These are phyloP conservation scores for Colius striatus DNA, from an alignment of 2,113 vertebrate genomes.

Conservation along the genomic window DNA sequence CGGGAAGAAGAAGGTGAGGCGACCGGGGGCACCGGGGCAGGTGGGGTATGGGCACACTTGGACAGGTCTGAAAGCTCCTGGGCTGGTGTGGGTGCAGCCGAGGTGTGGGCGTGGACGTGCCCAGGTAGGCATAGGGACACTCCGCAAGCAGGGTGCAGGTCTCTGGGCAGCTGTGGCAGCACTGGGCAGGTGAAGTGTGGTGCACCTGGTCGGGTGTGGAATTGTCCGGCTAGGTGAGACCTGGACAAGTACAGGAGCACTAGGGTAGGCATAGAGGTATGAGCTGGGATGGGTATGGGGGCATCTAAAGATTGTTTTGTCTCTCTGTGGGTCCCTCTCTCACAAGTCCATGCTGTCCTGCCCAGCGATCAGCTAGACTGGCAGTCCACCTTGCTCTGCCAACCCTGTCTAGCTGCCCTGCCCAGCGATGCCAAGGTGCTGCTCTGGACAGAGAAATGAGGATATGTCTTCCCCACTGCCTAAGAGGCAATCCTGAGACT, in stretches of 20 bases:
- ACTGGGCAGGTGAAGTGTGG: neutral
- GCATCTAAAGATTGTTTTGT: neutral
- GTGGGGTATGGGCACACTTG: neutral
- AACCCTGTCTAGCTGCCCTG: neutral
- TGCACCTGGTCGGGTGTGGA: neutral
- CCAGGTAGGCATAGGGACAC: neutral
- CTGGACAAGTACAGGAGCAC: neutral
- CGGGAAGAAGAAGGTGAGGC: conserved; percentile 53
- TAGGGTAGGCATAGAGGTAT: neutral
- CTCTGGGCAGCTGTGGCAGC: neutral
- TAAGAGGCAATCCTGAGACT: neutral
- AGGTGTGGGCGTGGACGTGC: neutral
- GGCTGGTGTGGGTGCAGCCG: neutral
- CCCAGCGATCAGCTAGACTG: neutral
- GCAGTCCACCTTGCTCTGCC: neutral
- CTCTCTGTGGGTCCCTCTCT: neutral
- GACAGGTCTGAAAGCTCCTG: too few relatives aligned
- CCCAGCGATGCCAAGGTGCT: neutral
- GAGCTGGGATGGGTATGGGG: neutral
- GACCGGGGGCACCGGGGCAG: neutral
- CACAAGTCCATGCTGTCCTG: neutral
- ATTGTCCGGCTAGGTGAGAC: neutral
- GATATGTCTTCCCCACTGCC: neutral
- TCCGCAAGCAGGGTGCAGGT: neutral
- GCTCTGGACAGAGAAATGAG: neutral